Base-by-base conservation (phyloP, 2,888 invertebrate species). In the Drymonia ruficornis region DNA sequence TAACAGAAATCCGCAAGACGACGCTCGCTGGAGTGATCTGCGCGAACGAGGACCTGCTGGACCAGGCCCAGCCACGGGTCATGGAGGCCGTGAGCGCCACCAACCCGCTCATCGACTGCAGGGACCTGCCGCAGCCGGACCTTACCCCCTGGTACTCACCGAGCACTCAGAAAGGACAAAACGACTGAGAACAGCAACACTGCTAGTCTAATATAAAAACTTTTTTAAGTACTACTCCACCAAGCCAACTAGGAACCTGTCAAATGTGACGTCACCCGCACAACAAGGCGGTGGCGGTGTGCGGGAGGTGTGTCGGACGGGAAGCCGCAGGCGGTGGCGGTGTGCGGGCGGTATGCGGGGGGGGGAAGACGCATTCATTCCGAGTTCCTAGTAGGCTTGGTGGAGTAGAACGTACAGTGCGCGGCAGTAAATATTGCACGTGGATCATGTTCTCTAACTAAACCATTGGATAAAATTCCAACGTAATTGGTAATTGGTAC, bases 1-100 rank as follows among this genome's bases (percentile, higher is more conserved):
- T 98, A 15, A 85, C 90, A 0, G 97, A 98, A 84, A 95, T 99
- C 52, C 94, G 97, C 13, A 96, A 95, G 79, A 96, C 96, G 0
- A 94, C 95, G 0, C 78, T 97, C 13, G 96, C 96, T 0, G 93
- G 94, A 34, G 91, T 97, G 15, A 95, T 97, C 55, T 97, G 97
- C 77, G 95, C 95, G 34, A 97, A 96, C 83, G 95, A 96, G 0
- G 96, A 95, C 56, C 84, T 93, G 1, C 92, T 97, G 4, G 89
- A 93, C 40, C 80, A 87, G 16, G 93, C 95, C 0, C 96, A 96
- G 70, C 93, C 93, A 5, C 86, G 93, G 59, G 96, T 96, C 28
- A 97, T 97, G 97, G 94, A 95, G 67, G 93, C 94, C 0, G 83
- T 93, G 0, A 86, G 91, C 15, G 74, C 85, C 11, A 93, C 93